Base-by-base conservation (phyloP, 92 coral and sea anemone species). In the Paragorgia papillata region DNA sequence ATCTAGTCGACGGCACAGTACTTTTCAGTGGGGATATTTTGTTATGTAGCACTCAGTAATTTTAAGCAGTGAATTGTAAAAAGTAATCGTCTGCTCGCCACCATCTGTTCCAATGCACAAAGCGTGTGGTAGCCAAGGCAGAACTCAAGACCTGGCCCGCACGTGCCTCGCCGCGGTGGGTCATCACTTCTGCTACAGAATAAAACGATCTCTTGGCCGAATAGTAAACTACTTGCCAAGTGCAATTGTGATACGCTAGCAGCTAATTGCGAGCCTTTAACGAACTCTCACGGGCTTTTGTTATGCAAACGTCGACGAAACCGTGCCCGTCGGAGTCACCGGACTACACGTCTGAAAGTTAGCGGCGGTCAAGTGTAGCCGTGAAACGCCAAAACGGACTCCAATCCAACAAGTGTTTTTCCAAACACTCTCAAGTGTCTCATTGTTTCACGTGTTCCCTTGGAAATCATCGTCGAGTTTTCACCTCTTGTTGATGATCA, bases 401-500 rank as follows among this genome's bases (percentile, higher is more conserved):
- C n/a, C n/a, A n/a, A n/a, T n/a, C n/a, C n/a, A 15, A 56, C 62
- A 14, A 17, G 62, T 14, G 62, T 22, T 17, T 56, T 22, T 22
- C 17, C 30, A 56, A 22, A 22, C 9, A 14, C 12, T 56, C 62
- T 3, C 3, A 31, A 17, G 30, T 57, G 6, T 25, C 9, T 18
- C 18, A 3, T 54, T 55, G 57, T 26, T 30, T 71, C 35, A 22
- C 14, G 27, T 57, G 20, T 9, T 6, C 27, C 30, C 51, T 71
- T 27, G 46, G 32, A 22, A 51, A 33, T 32, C 21, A 27, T 53
- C 73, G 21, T 66, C 69, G 73, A 33, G 34, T 43, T 4, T 29
- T 71, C 58, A 30, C 40, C 15, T 22, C 31, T 53, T 50, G 25
- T 71, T 55, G 78, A 12, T 54, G 78, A 71, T 71, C 78, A 54